Evolutionary conservation across 1,140 invertebrate genomes (phyloP).

Genomic region (Melanaphis sacchari): DNA sequence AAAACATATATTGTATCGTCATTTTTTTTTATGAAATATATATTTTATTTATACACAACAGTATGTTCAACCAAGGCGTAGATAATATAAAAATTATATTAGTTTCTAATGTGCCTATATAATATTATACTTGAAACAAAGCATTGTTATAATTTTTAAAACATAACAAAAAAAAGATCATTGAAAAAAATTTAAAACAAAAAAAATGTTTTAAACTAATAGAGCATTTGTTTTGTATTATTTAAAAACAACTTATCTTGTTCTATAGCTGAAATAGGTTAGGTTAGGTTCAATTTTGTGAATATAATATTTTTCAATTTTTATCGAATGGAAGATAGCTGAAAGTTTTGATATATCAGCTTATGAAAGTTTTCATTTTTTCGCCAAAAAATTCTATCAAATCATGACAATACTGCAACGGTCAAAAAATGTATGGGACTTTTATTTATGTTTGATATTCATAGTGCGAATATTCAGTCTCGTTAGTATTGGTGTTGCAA

Average conservation of each 20-base stretch:
- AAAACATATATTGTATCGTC: too few species aligned
- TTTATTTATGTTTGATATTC: constrained; percentile 24
- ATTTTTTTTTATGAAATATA: too few species aligned
- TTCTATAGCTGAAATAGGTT: background rate
- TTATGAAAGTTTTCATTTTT: background rate
- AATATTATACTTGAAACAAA: too few species aligned
- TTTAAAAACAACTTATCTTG: background rate
- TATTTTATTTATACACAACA: too few species aligned
- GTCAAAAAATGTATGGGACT: background rate
- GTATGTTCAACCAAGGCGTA: too few species aligned
- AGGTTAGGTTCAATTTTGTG: background rate
- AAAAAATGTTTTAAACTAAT: too few species aligned
- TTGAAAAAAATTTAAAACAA: too few species aligned
- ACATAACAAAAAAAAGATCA: too few species aligned
- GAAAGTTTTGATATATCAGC: background rate
- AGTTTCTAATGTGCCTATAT: too few species aligned
- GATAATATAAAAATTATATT: too few species aligned
- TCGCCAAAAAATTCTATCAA: background rate
- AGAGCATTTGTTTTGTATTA: too few species aligned
- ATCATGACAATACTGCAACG: background rate
- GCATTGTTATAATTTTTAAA: too few species aligned
- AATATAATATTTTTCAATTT: background rate
- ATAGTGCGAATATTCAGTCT: background rate
- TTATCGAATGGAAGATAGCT: background rate
- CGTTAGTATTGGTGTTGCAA: constrained; percentile 40